These are phyloP conservation scores for Drosophila kanapiae DNA, from an alignment of 1,140 invertebrate species.

Conservation along the genomic window DNA sequence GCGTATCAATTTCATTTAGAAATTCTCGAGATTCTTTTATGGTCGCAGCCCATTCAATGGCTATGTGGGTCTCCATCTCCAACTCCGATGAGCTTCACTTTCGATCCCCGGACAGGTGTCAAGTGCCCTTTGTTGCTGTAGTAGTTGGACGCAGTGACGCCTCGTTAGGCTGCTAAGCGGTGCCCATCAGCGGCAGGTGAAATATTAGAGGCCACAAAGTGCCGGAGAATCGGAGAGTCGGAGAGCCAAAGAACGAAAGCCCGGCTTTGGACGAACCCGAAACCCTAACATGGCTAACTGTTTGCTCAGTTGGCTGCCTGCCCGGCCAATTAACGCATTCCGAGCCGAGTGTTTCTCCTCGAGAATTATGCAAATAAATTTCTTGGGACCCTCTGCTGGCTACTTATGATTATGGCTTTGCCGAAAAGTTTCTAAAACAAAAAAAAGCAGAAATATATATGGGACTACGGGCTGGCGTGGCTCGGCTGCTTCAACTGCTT, in stretches of 20 bases:
- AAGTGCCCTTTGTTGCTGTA: slow-evolving; percentile 32
- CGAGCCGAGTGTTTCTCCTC: slow-evolving; percentile 28
- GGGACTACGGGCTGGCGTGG: slow-evolving; percentile 4
- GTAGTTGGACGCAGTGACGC: slow-evolving; percentile 55
- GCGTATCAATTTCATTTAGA: slow-evolving; percentile 68
- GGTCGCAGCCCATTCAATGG: slow-evolving; percentile 41
- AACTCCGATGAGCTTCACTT: slow-evolving; percentile 1
- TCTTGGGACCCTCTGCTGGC: slow-evolving; percentile 18
- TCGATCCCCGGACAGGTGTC: slow-evolving; percentile 29
- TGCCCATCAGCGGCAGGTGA: slow-evolving; percentile 59
- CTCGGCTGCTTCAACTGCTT: slow-evolving; percentile 20
- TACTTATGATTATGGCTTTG: slow-evolving; percentile 64
- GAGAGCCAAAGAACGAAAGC: slow-evolving; percentile 14
- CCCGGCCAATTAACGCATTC: slow-evolving; percentile 76
- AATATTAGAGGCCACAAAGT: slow-evolving; percentile 56
- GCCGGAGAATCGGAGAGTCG: neutral
- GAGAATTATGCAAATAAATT: slow-evolving; percentile 69
- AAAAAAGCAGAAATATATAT: slow-evolving; percentile 26
- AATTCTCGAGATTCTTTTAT: slow-evolving; percentile 63
- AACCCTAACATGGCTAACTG: slow-evolving; percentile 36
- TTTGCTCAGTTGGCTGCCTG: slow-evolving; percentile 67
- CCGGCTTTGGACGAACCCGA: neutral
- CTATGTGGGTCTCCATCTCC: slow-evolving; percentile 25
- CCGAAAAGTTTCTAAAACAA: slow-evolving; percentile 47
- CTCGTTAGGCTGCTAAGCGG: slow-evolving; percentile 73